Percentiles rank a stretch among this genome's conserved stretches.
Conservation (phyloP, 2,797 vertebrate genomes). For the Alca torda region DNA sequence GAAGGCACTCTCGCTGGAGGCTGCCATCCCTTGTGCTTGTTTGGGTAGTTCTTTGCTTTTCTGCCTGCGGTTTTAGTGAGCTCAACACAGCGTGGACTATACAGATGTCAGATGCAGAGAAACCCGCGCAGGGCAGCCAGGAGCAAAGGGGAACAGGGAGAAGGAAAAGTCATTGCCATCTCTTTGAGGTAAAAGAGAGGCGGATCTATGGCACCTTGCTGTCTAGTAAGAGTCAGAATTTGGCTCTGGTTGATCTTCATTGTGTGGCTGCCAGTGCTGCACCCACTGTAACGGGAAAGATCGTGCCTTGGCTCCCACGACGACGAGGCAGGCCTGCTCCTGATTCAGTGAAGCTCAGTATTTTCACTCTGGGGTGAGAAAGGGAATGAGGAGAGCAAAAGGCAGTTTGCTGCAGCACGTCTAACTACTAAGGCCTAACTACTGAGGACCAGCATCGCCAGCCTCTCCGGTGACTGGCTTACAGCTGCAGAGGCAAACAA, state of each 20-base stretch:
- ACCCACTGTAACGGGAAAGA: neutral
- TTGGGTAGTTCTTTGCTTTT: neutral
- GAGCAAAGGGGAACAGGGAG: neutral
- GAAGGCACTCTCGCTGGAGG: neutral
- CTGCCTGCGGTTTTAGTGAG: neutral
- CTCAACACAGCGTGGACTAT: fast-evolving
- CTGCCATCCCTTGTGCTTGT: neutral
- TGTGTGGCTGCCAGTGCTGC: neutral
- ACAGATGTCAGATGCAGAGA: neutral
- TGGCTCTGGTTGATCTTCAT: neutral
- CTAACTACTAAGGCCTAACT: neutral
- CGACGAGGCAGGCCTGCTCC: neutral
- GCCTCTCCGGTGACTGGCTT: neutral
- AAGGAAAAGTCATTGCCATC: neutral
- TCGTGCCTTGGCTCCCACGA: neutral
- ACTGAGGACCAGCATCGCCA: neutral
- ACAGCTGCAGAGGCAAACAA: neutral
- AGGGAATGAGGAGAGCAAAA: neutral
- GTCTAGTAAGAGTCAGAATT: neutral
- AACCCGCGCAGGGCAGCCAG: neutral
- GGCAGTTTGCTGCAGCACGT: neutral
- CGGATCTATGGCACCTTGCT: neutral
- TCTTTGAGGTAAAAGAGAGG: neutral
- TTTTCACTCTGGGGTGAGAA: neutral
- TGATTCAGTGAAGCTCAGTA: neutral